Evolutionary conservation across 2,113 vertebrate species (phyloP).

Genomic region (Dasyornis broadbenti): DNA sequence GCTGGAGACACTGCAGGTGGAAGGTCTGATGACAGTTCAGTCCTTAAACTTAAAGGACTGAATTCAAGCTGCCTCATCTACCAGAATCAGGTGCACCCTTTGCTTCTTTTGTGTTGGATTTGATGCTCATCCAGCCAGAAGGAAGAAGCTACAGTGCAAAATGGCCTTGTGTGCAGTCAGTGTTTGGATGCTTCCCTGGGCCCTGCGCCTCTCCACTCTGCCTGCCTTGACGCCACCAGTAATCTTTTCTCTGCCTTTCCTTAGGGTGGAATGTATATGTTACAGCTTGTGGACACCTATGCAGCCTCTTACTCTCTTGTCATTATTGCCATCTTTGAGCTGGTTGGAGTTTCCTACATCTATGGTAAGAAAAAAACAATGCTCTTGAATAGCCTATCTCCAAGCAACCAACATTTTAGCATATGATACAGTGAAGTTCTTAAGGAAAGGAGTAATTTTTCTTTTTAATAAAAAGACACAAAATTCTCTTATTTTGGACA

Average conservation of each 20-base stretch:
- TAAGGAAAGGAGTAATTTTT: background rate
- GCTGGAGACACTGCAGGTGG: background rate
- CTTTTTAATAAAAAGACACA: background rate
- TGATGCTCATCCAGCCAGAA: background rate
- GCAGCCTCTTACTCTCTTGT: constrained; percentile 88
- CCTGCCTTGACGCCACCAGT: background rate
- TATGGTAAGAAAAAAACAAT: constrained; percentile 75
- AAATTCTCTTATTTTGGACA: background rate
- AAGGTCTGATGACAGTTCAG: background rate
- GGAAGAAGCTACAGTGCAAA: background rate
- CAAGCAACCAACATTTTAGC: background rate
- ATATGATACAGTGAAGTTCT: background rate
- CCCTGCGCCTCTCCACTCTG: background rate
- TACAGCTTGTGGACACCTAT: constrained; percentile 87
- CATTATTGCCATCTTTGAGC: constrained; percentile 88
- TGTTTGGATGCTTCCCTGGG: background rate
- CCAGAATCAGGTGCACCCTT: background rate
- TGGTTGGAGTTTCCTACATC: constrained; percentile 85
- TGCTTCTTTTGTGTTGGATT: background rate
- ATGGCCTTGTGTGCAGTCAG: fast-evolving
- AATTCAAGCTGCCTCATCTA: background rate
- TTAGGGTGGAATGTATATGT: constrained; percentile 88
- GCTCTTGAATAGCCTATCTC: too few species aligned
- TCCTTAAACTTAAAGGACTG: background rate
- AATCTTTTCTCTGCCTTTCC: background rate